A percentile compares a stretch with the other conserved stretches of the same genome.
phyloP scores from a whole-genome alignment of 2,113 vertebrate species.

The Turnix velox region DNA sequence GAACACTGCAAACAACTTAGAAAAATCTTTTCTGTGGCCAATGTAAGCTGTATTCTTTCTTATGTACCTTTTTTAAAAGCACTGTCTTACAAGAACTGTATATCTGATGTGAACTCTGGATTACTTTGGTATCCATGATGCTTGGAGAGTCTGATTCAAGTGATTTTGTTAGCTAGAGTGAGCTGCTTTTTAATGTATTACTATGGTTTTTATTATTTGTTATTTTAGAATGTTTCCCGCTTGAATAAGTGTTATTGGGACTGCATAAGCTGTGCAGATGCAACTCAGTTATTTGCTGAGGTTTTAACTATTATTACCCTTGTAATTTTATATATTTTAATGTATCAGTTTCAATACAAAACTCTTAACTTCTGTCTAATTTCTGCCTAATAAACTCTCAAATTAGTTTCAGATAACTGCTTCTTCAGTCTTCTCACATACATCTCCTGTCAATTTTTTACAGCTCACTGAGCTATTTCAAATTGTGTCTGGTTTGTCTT shows the following conservation, averaged over 20 bases:
- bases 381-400: constrained; percentile 62
- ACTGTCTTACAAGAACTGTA: not conserved
- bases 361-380: constrained; percentile 30
- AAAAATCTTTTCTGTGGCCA: not conserved
- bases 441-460: constrained; percentile 58
- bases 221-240: not conserved
- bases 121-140: not conserved
- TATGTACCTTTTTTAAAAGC: not conserved
- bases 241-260: not conserved
- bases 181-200: not conserved
- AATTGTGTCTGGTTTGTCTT: constrained; percentile 52
- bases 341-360: constrained; percentile 22
- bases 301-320: not conserved
- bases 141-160: not conserved
- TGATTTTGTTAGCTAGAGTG: not conserved
- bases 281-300: not conserved
- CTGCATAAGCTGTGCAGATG: not conserved
- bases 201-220: not conserved
- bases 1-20: not conserved
- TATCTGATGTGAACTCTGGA: not conserved
- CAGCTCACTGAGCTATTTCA: constrained; percentile 46
- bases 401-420: constrained; percentile 66
- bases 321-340: constrained; percentile 25
- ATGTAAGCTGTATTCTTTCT: not conserved
- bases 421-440: constrained; percentile 39